These are phyloP conservation scores for Pollicipes pollicipes DNA, from an alignment of 1,140 invertebrate species.

Conservation along the genomic window DNA sequence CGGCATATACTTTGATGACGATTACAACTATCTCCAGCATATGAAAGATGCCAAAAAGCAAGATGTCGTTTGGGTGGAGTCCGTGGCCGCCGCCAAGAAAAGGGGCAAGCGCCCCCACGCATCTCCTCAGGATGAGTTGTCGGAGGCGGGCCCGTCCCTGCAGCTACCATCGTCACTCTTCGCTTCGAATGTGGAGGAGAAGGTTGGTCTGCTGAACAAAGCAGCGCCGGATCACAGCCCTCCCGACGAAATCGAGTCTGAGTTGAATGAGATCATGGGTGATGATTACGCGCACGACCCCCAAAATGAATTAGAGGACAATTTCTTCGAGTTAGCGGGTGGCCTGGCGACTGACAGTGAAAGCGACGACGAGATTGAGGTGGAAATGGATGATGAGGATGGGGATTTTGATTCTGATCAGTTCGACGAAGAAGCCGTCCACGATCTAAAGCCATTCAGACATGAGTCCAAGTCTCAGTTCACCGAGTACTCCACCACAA, in stretches of 20 bases:
- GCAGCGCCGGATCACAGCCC: slow-evolving; percentile 52
- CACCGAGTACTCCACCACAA: slow-evolving; percentile 85
- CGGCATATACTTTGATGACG: slow-evolving; percentile 86
- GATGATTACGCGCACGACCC: slow-evolving; percentile 57
- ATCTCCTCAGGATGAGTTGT: background rate
- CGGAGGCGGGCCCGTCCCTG: slow-evolving; percentile 23
- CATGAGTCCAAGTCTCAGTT: slow-evolving; percentile 64
- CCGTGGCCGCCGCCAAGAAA: slow-evolving; percentile 16
- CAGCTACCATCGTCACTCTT: slow-evolving; percentile 75
- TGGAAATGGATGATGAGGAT: slow-evolving; percentile 15
- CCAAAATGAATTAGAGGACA: slow-evolving; percentile 69
- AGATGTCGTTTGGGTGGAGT: slow-evolving; percentile 8
- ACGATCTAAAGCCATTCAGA: slow-evolving; percentile 38
- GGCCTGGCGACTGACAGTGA: slow-evolving; percentile 24
- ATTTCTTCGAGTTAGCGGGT: slow-evolving; percentile 69
- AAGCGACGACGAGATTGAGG: slow-evolving; percentile 20
- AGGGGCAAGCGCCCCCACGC: slow-evolving; percentile 18
- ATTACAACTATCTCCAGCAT: slow-evolving; percentile 90
- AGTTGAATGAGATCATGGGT: slow-evolving; percentile 78
- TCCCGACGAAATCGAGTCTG: slow-evolving; percentile 69
- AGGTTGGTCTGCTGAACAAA: slow-evolving; percentile 71
- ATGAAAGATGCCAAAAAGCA: slow-evolving; percentile 43
- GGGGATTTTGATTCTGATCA: slow-evolving; percentile 20
- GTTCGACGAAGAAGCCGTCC: slow-evolving; percentile 27
- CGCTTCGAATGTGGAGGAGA: slow-evolving; percentile 67